Percentiles rank a stretch among this genome's conserved stretches.
phyloP scores from a whole-genome alignment of 2,113 vertebrate species.

The Bostrychus sinensis region DNA sequence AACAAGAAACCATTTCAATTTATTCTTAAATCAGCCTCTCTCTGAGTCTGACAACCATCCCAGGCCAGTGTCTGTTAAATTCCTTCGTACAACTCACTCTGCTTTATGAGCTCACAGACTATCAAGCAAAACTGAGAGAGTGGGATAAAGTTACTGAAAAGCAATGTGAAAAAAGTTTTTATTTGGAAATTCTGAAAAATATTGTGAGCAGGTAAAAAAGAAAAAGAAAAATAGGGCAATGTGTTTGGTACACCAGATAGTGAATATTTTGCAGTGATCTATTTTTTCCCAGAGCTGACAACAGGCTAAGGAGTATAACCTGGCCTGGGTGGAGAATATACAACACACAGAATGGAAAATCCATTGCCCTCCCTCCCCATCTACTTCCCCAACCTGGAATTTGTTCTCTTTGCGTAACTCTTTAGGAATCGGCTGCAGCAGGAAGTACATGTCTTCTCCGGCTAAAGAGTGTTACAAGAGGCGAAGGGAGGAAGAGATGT shows the following conservation, averaged over 20 bases:
- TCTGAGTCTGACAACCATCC: too few relatives aligned
- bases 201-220: too few relatives aligned
- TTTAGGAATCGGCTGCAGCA: constrained; percentile 34
- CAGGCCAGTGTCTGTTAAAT: too few relatives aligned
- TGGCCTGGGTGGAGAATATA: constrained; percentile 50
- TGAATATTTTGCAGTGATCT: too few relatives aligned
- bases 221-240: too few relatives aligned
- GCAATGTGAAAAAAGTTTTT: too few relatives aligned
- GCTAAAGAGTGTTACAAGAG: not conserved
- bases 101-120: not conserved
- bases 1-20: not conserved
- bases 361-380: constrained; percentile 12
- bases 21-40: too few relatives aligned
- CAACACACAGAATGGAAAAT: constrained; percentile 48
- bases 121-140: constrained; percentile 15
- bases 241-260: too few relatives aligned
- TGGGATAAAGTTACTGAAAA: too few relatives aligned
- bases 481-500: constrained; percentile 5
- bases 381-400: constrained; percentile 54
- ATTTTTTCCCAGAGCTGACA: not conserved
- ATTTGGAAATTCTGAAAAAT: too few relatives aligned
- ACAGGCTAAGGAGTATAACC: constrained; percentile 34
- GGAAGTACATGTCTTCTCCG: constrained; percentile 49
- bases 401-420: constrained; percentile 48
- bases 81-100: not conserved